Evolutionary conservation across 2,113 vertebrate species (phyloP), one percentile per base, ranked within the genome.

Genomic region (Gobio gobio): DNA sequence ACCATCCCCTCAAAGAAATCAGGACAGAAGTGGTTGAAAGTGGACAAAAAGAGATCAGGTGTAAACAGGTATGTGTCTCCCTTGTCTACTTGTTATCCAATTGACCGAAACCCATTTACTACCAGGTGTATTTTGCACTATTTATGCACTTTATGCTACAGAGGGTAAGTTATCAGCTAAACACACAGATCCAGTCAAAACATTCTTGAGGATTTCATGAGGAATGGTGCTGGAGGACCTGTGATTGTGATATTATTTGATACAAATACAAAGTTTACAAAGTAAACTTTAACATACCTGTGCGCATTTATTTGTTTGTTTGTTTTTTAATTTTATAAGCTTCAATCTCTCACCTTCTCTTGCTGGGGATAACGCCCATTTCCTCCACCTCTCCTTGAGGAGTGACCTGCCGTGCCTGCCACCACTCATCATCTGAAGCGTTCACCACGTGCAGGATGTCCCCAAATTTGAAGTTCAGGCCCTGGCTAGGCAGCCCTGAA

Each of bases 381-480:
- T 99, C 97, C 87, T 99, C 97, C 36, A 94, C 96, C 95, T 98
- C 98, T 2, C 98, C 98, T 66, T 97, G 95, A 10, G 94, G 88
- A 0, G 93, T 96, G 91, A 98, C 96, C 82, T 97, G 96, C 22
- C 97, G 92, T 0, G 98, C 98, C 90, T 99, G 98, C 98, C 98
- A 99, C 98, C 98, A 99, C 86, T 99, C 98, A 47, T 99, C 98
- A 0, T 99, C 98, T 0, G 98, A 99, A 68, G 98, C 98, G 0
- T 99, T 99, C 90, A 99, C 97, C 68, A 99, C 98, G 0, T 99
- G 98, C n/a, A 99, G 96, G 90, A 99, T 97, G 88, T 99, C 97
- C 26, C 98, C 98, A 0, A 98, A 99, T 85, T 94, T 97, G 64
- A 99, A 99, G 92, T 98, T 96, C 12, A 99, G 96, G 5, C 98